Conservation (phyloP, 2,797 vertebrate genomes). For the Muscicapa comitata region DNA sequence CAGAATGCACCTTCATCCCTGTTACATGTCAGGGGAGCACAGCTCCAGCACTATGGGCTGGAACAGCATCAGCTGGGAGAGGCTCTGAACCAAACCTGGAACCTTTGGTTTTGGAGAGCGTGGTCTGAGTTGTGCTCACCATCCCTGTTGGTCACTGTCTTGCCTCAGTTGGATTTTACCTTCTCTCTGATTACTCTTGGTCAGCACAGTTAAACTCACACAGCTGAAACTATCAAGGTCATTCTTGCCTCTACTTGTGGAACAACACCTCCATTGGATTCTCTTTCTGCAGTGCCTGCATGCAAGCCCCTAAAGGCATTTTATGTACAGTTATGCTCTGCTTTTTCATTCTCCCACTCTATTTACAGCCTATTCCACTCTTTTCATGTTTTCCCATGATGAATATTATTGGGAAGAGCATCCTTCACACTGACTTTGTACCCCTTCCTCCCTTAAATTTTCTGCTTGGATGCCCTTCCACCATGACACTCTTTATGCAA, state of each 20-base stretch:
- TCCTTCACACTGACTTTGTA: not conserved
- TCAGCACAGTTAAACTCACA: not conserved
- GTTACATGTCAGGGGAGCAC: not conserved
- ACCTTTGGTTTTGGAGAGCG: not conserved
- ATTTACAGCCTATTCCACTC: not conserved
- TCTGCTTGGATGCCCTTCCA: not conserved
- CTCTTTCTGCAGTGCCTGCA: not conserved
- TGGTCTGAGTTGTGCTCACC: not conserved
- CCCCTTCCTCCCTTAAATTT: not conserved
- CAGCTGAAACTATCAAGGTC: not conserved
- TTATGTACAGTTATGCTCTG: not conserved
- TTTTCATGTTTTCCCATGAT: not conserved
- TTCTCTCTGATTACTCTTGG: not conserved
- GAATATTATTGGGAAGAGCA: not conserved
- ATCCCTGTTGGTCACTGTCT: not conserved
- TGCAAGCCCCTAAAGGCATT: not conserved
- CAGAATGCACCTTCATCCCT: not conserved
- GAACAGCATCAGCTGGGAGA: not conserved
- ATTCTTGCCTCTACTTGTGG: not conserved
- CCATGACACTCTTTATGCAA: not conserved
- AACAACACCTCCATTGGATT: not conserved
- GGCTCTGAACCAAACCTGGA: not conserved
- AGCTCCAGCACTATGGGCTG: not conserved
- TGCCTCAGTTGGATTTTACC: not conserved
- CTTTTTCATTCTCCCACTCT: not conserved